Conservation (phyloP, 2,888 invertebrate genomes). For the Piscicola geometra region DNA sequence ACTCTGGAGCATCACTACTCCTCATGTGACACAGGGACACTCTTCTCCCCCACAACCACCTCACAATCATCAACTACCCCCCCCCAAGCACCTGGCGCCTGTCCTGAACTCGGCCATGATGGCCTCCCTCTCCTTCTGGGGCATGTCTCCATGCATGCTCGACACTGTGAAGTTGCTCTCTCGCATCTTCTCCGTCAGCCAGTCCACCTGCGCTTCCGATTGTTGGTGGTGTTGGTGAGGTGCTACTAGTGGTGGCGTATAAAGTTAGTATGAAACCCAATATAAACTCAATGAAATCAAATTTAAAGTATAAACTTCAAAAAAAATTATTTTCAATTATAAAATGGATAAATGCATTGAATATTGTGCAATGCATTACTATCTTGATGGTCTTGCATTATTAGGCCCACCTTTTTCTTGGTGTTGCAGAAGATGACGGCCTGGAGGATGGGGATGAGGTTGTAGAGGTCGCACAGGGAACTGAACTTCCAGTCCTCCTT, state of each 20-base stretch:
- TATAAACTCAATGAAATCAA: no score
- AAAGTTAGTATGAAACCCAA: no score
- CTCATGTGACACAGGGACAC: background rate
- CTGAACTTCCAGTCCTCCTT: conserved; percentile 99
- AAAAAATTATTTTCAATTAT: background rate
- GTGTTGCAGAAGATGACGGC: conserved; percentile 99
- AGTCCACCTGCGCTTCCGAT: conserved; percentile 83
- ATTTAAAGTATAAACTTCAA: no score
- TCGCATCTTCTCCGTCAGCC: conserved; percentile 96
- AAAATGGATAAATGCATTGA: background rate
- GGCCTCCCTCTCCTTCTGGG: conserved; percentile 91
- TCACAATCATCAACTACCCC: no score
- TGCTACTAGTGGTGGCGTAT: no score
- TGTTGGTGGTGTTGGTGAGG: no score
- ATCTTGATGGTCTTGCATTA: no score
- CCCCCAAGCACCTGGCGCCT: conserved; percentile 68
- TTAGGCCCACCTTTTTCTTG: conserved; percentile 58
- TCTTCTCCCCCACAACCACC: background rate
- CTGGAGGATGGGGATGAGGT: conserved; percentile 95
- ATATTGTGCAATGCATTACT: no score
- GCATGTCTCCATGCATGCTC: conserved; percentile 79
- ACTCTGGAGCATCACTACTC: background rate
- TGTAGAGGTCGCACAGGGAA: conserved; percentile 94
- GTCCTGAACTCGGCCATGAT: conserved; percentile 98
- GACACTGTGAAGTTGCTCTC: conserved; percentile 88